Percentiles rank a stretch among this genome's conserved stretches.
Evolutionary conservation across 1,140 invertebrate species (phyloP).

Genomic region (Drosophila pseudoobscura): DNA sequence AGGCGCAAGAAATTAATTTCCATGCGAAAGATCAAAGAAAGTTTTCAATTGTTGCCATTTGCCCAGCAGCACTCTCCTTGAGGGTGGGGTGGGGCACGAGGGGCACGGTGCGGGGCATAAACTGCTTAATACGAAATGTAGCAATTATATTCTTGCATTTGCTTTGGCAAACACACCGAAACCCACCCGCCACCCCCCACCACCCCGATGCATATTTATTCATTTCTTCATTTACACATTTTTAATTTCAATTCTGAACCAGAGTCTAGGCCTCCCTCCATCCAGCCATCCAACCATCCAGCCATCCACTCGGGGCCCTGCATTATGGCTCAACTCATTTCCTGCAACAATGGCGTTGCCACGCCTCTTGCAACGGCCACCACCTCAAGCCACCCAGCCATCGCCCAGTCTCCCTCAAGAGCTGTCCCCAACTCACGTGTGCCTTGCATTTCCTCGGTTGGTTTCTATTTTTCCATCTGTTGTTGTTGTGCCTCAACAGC

Average conservation of each 20-base stretch:
- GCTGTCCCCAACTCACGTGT: conserved; percentile 48
- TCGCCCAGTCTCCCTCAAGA: not conserved
- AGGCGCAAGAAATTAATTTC: conserved; percentile 70
- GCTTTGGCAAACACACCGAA: not conserved
- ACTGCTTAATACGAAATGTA: conserved; percentile 76
- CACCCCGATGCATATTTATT: conserved; percentile 66
- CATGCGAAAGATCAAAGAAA: conserved; percentile 77
- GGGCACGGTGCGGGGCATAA: conserved; percentile 15
- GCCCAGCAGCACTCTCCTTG: conserved; percentile 51
- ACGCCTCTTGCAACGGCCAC: conserved; percentile 12
- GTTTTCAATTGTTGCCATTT: conserved; percentile 79
- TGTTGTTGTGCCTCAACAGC: not conserved
- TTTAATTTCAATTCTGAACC: conserved; percentile 73
- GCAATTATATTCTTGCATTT: conserved; percentile 63
- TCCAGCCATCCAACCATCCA: too few relatives aligned
- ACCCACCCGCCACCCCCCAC: too few relatives aligned
- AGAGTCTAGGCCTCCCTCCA: conserved; percentile 49
- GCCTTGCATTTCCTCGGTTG: conserved; percentile 72
- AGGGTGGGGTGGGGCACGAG: not conserved
- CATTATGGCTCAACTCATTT: conserved; percentile 60
- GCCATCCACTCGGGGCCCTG: not conserved
- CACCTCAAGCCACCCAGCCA: conserved; percentile 1
- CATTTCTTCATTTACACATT: conserved; percentile 79
- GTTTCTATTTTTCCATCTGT: not conserved
- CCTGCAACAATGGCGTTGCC: conserved; percentile 59